Evolutionary conservation across 2,888 invertebrate genomes (phyloP).

Genomic region (Esperia sulphurella): DNA sequence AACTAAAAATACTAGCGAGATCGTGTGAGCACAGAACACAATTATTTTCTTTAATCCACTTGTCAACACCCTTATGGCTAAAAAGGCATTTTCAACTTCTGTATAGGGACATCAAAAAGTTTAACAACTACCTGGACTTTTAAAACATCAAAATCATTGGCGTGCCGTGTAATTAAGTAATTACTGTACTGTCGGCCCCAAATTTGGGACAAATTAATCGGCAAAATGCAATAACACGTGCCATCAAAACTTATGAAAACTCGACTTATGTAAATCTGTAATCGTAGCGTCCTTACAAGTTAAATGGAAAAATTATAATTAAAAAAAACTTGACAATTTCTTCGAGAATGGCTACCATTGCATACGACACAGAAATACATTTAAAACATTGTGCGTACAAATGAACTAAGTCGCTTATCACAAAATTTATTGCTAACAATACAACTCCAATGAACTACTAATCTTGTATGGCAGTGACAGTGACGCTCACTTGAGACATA

Average conservation of each 20-base stretch:
- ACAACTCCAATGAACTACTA: slow-evolving; percentile 16
- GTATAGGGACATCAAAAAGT: slow-evolving; percentile 61
- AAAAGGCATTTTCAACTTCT: slow-evolving; percentile 64
- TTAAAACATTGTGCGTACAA: slow-evolving; percentile 51
- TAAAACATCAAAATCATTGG: slow-evolving; percentile 35
- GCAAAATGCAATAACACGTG: neutral
- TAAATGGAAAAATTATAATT: neutral
- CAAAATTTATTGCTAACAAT: slow-evolving; percentile 71
- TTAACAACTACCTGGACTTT: slow-evolving; percentile 42
- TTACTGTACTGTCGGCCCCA: slow-evolving; percentile 14
- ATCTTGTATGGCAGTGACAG: slow-evolving; percentile 60
- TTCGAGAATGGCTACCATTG: neutral
- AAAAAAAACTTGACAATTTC: neutral
- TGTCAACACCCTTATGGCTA: slow-evolving; percentile 63
- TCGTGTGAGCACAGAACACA: slow-evolving; percentile 77
- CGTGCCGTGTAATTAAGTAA: slow-evolving; percentile 26
- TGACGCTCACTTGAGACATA: slow-evolving; percentile 26
- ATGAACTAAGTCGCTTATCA: slow-evolving; percentile 57
- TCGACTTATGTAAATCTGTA: no score
- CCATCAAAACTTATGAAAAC: neutral
- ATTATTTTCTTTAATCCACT: slow-evolving; percentile 38
- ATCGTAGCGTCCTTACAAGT: no score
- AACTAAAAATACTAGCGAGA: slow-evolving; percentile 78
- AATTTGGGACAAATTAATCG: neutral
- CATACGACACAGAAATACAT: slow-evolving; percentile 16